A percentile compares a stretch with the other conserved stretches of the same genome.
These are phyloP conservation scores for Lanistes nyassanus DNA, from an alignment of 1,140 invertebrate genomes.

Conservation along the genomic window DNA sequence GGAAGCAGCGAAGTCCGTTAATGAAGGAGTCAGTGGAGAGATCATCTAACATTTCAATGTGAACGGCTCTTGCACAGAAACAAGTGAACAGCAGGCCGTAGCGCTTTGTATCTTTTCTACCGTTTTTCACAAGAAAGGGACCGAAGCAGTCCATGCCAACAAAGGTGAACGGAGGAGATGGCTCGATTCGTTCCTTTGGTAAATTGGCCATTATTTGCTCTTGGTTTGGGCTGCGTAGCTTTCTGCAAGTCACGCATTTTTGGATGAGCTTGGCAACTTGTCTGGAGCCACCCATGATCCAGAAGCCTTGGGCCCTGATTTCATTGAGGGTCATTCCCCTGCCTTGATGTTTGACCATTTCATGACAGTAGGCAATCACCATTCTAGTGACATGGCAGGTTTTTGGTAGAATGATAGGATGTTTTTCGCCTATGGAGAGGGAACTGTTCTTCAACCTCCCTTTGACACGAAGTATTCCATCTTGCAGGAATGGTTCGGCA, in stretches of 20 bases:
- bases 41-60: constrained; percentile 34
- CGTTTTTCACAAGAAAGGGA: constrained; percentile 36
- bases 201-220: constrained; percentile 40
- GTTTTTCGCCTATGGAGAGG: no score
- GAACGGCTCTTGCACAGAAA: no score
- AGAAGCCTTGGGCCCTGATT: constrained; percentile 27
- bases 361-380: no score
- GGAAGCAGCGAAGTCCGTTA: constrained; percentile 34
- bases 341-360: no score
- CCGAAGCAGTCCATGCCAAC: constrained; percentile 43
- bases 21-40: constrained; percentile 34
- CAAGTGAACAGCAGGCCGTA: no score
- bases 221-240: constrained; percentile 17
- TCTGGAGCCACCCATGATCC: no score
- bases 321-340: no score
- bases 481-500: not conserved
- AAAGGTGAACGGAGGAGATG: constrained; percentile 29
- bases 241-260: constrained; percentile 34
- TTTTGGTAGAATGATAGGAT: no score
- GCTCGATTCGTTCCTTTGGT: constrained; percentile 27
- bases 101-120: no score
- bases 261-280: constrained; percentile 19
- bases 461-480: no score
- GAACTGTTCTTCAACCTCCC: no score
- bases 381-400: no score